phyloP scores from a whole-genome alignment of 2,888 invertebrate species.

The Agrochola macilenta region DNA sequence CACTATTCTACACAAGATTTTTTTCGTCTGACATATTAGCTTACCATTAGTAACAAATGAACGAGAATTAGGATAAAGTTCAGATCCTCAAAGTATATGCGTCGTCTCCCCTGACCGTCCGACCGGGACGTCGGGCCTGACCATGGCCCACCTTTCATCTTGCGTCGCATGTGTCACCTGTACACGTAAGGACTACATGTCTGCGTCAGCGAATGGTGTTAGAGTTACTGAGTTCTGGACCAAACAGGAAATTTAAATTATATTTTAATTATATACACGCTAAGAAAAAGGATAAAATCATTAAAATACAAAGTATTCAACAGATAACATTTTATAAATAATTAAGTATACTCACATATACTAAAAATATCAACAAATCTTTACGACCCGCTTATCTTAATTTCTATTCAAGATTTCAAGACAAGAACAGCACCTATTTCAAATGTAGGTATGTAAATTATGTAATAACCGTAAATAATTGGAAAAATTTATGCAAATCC shows the following conservation, averaged over 20 bases:
- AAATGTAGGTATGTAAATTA: constrained; percentile 29
- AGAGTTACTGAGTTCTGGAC: too few relatives aligned
- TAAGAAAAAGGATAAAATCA: neutral
- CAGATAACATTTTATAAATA: constrained; percentile 12
- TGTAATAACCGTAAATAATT: constrained; percentile 27
- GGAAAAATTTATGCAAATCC: constrained; percentile 3
- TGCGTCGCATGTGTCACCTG: too few relatives aligned
- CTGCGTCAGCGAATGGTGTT: too few relatives aligned
- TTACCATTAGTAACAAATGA: neutral
- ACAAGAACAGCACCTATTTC: constrained; percentile 12
- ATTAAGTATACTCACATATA: neutral
- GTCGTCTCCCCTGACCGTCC: too few relatives aligned
- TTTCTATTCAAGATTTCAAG: constrained; percentile 29
- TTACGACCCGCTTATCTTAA: constrained; percentile 13
- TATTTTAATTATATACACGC: too few relatives aligned
- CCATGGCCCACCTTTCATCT: too few relatives aligned
- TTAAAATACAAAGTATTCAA: constrained; percentile 9
- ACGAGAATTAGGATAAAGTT: neutral
- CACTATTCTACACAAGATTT: neutral
- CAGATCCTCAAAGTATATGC: too few relatives aligned
- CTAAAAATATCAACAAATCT: constrained; percentile 10
- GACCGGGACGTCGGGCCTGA: too few relatives aligned
- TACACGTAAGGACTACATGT: too few relatives aligned
- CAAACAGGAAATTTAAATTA: too few relatives aligned
- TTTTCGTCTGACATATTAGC: neutral